Percentiles rank a stretch among this genome's conserved stretches.
Evolutionary conservation across 2,888 invertebrate genomes (phyloP).

Genomic region (Eupeodes latifasciatus): DNA sequence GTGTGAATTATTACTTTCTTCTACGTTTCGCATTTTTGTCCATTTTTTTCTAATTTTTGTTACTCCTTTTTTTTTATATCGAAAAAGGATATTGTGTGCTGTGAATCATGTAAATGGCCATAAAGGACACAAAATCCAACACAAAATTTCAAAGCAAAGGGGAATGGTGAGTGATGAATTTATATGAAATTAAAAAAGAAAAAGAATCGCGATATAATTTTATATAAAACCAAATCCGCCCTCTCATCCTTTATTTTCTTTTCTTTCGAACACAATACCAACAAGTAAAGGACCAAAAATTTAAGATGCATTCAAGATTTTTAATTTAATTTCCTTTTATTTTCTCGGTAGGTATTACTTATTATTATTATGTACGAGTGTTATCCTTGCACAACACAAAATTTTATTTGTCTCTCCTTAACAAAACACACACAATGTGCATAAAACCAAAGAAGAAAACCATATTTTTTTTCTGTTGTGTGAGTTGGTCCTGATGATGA

Average conservation of each 20-base stretch:
- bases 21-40: slow-evolving; percentile 35
- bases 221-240: slow-evolving; percentile 29
- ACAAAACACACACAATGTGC: slow-evolving; percentile 42
- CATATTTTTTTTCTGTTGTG: slow-evolving; percentile 4
- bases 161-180: background rate
- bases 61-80: slow-evolving; percentile 31
- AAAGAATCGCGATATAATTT: slow-evolving; percentile 68
- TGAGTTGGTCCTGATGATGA: background rate
- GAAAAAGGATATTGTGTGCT: slow-evolving; percentile 72
- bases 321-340: slow-evolving; percentile 69
- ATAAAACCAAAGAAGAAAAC: slow-evolving; percentile 39
- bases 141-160: background rate
- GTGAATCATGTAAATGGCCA: slow-evolving; percentile 74
- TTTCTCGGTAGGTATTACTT: slow-evolving; percentile 31
- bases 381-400: slow-evolving; percentile 42
- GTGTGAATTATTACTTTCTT: slow-evolving; percentile 72
- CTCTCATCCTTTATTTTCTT: background rate
- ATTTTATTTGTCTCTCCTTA: slow-evolving; percentile 47
- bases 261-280: background rate
- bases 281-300: slow-evolving; percentile 45
- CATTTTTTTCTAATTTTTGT: background rate
- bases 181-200: background rate
- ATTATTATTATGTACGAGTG: no score
- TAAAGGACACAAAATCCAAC: slow-evolving; percentile 38
- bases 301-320: slow-evolving; percentile 71